Base-by-base conservation (phyloP, 2,888 invertebrate species). In the Epinotia ramella region DNA sequence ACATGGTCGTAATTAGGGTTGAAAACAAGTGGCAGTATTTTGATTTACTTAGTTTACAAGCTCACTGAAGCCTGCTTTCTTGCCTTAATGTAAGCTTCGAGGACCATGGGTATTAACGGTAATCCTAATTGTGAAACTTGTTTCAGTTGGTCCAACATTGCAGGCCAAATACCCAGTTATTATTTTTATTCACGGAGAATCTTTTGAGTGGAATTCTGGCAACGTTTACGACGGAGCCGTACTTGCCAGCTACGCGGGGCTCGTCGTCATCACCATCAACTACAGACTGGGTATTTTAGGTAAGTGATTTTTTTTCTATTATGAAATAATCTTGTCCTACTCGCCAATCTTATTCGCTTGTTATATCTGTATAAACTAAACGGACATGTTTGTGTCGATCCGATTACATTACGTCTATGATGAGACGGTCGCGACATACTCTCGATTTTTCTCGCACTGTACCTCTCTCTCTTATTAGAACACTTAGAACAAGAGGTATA, bases 201-300 rank as follows among this genome's bases (percentile, higher is more conserved):
- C 98, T 5, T 99, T 98, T 89, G 98, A 98, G 86, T 99, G 98
- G 97, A 99, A 98, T 89, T 98, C 98, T 68, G 99, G 99, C 79
- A 99, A 99, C 92, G 97, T 98, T 7, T 99, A 99, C 94, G 99
- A 99, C 89, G 99, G 99, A 73, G 97, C 98, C 79, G 98, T 99
- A 65, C 95, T 99, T 78, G 97, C 99, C 65, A 97, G 98, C 87
- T 98, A 98, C 88, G 98, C 97, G 28, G 97, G 97, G 77, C 95
- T 99, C 84, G 98, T 99, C 76, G 99, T 99, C 80, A 98, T 99
- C 84, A 99, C 99, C 60, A 96, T 99, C 86, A 99, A 99, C 95
- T 99, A 99, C 91, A 96, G 99, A 79, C 96, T 99, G 80, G 99
- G 99, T 71, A 97, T 98, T 82, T 95, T 98, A 86, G 97, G 97